phyloP scores from a whole-genome alignment of 1,140 invertebrate species.

The Heliconius nattereri region DNA sequence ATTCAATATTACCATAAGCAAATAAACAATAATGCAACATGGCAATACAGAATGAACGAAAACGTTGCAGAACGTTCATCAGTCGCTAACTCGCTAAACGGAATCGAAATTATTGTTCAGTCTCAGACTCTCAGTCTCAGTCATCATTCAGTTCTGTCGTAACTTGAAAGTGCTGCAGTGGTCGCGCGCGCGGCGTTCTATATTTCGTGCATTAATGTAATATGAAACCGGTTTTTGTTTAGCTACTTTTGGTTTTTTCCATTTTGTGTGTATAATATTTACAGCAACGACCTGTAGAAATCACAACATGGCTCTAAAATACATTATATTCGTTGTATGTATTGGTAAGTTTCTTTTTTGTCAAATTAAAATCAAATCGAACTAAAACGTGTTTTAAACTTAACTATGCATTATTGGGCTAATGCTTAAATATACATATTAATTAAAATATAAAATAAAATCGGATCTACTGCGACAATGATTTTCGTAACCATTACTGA shows the following conservation, averaged over 20 bases:
- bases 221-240: conserved; percentile 25
- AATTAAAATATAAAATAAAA: neutral
- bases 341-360: conserved; percentile 44
- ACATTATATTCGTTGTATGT: conserved; percentile 37
- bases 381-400: neutral
- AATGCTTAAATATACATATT: neutral
- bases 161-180: neutral
- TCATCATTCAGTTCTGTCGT: neutral
- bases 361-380: neutral
- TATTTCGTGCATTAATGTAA: conserved; percentile 15
- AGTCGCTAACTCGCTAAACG: neutral
- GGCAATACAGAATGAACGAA: neutral
- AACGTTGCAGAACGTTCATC: neutral
- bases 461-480: neutral
- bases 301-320: conserved; percentile 43
- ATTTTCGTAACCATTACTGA: conserved; percentile 12
- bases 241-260: conserved; percentile 16
- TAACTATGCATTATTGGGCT: neutral
- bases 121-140: neutral
- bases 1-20: neutral
- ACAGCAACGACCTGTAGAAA: neutral
- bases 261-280: conserved; percentile 11
- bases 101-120: neutral
- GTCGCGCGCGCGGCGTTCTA: neutral
- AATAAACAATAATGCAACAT: neutral